Conservation (phyloP, 2,888 invertebrate species). For the Neria commutata region DNA sequence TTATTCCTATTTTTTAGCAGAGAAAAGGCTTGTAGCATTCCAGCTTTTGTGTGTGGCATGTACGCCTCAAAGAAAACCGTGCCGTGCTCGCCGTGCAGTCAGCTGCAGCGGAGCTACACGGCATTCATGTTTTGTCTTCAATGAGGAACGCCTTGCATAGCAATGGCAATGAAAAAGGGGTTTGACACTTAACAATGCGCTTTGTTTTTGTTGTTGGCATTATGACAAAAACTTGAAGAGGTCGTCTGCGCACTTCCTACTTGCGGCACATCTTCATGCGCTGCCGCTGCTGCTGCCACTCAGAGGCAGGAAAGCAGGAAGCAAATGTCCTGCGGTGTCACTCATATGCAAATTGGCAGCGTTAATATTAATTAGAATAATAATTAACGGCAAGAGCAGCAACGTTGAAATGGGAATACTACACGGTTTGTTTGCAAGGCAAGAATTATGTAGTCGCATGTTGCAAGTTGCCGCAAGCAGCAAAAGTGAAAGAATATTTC, state of each 20-base stretch:
- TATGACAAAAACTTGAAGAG: background rate
- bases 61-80: background rate
- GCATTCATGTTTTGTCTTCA: no score
- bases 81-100: no score
- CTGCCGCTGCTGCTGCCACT: background rate
- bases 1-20: background rate
- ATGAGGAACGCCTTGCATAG: no score
- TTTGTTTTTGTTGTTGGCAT: background rate
- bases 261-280: background rate
- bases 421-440: background rate
- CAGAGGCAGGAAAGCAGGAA: slow-evolving; percentile 38
- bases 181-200: slow-evolving; percentile 12
- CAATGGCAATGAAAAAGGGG: slow-evolving; percentile 10
- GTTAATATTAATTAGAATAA: slow-evolving; percentile 49
- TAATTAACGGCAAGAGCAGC: slow-evolving; percentile 45
- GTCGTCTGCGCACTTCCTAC: slow-evolving; percentile 6
- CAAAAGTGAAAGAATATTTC: background rate
- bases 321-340: slow-evolving; percentile 51
- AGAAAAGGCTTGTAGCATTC: background rate
- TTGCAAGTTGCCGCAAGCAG: slow-evolving; percentile 14
- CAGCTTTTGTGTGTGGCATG: background rate
- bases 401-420: background rate
- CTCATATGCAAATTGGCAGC: slow-evolving; percentile 52
- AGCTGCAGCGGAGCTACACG: no score
- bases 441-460: background rate